A percentile compares a stretch with the other conserved stretches of the same genome.
Conservation (phyloP, 2,888 invertebrate genomes). For the Tetranychus piercei region DNA sequence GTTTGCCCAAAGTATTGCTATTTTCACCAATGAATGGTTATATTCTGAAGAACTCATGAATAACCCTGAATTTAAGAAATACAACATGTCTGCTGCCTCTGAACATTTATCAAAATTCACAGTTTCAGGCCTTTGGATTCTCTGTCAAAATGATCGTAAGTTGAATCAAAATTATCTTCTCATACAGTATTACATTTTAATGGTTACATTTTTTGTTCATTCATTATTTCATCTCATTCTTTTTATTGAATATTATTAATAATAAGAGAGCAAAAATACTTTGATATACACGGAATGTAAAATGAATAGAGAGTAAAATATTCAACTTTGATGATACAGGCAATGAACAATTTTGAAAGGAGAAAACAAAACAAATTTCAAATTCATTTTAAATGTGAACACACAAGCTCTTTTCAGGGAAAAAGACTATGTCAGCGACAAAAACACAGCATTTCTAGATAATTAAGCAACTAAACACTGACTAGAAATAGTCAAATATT, state of each 20-base stretch:
- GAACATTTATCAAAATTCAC: conserved; percentile 53
- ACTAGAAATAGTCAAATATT: too few species aligned
- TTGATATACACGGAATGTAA: neutral
- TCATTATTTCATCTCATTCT: neutral
- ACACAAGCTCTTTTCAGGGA: too few species aligned
- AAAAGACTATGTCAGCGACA: too few species aligned
- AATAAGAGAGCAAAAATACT: neutral
- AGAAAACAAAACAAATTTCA: too few species aligned
- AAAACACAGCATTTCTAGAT: too few species aligned
- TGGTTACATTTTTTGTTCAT: neutral
- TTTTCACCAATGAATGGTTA: conserved; percentile 64
- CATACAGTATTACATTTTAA: neutral
- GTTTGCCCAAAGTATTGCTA: conserved; percentile 50
- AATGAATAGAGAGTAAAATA: neutral
- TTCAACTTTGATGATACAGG: neutral
- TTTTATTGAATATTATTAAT: neutral
- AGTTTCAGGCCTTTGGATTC: conserved; percentile 58
- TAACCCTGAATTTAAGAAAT: conserved; percentile 35
- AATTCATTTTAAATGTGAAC: too few species aligned
- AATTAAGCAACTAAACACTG: too few species aligned
- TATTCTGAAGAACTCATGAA: conserved; percentile 67
- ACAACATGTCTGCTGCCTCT: conserved; percentile 31
- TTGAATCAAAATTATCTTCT: conserved; percentile 28
- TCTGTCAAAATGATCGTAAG: conserved; percentile 62
- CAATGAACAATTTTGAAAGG: neutral